Percentiles rank a stretch among this genome's conserved stretches.
Evolutionary conservation across 2,888 invertebrate genomes (phyloP).

Genomic region (Spisula subtruncata): DNA sequence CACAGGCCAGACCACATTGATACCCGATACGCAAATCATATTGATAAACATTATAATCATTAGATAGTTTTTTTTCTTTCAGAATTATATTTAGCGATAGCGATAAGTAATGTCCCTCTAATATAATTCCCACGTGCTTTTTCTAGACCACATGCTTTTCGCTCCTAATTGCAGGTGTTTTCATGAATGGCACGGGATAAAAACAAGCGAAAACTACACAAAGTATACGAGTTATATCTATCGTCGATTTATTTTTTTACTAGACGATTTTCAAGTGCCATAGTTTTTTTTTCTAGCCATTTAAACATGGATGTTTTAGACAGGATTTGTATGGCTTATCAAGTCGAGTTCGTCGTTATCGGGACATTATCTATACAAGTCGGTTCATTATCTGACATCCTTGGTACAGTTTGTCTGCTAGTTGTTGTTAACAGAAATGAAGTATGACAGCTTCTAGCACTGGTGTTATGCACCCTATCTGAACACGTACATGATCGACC

Average conservation of each 20-base stretch:
- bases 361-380: neutral
- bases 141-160: conserved; percentile 13
- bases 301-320: conserved; percentile 7
- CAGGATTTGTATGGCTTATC: neutral
- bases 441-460: conserved; percentile 43
- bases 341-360: neutral
- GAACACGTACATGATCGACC: conserved; percentile 16
- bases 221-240: neutral
- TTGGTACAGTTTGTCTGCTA: neutral
- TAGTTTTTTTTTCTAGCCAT: neutral
- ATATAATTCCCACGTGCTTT: neutral
- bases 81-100: neutral
- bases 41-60: too few relatives aligned
- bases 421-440: conserved; percentile 30
- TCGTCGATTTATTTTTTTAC: neutral
- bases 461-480: conserved; percentile 22
- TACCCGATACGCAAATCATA: too few relatives aligned
- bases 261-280: conserved; percentile 17
- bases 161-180: conserved; percentile 26
- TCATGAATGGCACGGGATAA: conserved; percentile 7
- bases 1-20: too few relatives aligned
- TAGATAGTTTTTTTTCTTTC: too few relatives aligned
- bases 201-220: neutral
- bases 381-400: conserved; percentile 21
- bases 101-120: neutral